Conservation (phyloP, 2,888 invertebrate genomes). For the Drosophila testacea region DNA sequence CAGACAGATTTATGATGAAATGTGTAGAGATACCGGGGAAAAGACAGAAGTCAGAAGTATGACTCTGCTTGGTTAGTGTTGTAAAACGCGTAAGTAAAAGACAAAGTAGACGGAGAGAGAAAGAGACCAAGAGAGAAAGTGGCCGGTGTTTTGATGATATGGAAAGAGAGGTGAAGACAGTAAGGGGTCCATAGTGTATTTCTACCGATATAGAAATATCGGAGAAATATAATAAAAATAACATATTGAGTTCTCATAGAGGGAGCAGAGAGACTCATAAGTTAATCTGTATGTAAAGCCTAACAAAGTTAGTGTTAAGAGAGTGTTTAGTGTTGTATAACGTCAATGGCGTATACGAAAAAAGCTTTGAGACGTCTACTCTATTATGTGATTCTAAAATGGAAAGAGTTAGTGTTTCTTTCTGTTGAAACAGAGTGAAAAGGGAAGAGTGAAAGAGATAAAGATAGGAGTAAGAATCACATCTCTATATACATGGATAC, state of each 20-base stretch:
- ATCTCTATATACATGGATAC: constrained; percentile 6
- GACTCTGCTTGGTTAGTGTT: neutral
- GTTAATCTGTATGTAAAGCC: neutral
- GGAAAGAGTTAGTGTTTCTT: neutral
- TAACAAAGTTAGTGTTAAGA: neutral
- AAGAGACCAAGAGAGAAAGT: neutral
- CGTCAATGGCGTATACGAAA: constrained; percentile 28
- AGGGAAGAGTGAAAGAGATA: constrained; percentile 31
- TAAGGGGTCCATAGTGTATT: neutral
- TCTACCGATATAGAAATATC: neutral
- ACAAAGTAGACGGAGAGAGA: neutral
- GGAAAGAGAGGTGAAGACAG: neutral
- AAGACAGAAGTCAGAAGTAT: neutral
- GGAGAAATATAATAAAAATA: neutral
- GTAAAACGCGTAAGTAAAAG: neutral
- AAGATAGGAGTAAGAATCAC: constrained; percentile 6
- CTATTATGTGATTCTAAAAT: constrained; percentile 2
- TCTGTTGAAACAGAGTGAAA: constrained; percentile 19
- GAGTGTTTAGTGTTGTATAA: constrained; percentile 37
- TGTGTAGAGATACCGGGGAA: neutral
- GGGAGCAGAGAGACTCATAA: too few relatives aligned
- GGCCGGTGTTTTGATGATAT: neutral
- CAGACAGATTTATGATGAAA: neutral
- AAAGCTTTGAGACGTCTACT: neutral
- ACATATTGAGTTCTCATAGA: too few relatives aligned